Evolutionary conservation across 2,797 vertebrate species (phyloP).

Genomic region (Crax fasciolata): DNA sequence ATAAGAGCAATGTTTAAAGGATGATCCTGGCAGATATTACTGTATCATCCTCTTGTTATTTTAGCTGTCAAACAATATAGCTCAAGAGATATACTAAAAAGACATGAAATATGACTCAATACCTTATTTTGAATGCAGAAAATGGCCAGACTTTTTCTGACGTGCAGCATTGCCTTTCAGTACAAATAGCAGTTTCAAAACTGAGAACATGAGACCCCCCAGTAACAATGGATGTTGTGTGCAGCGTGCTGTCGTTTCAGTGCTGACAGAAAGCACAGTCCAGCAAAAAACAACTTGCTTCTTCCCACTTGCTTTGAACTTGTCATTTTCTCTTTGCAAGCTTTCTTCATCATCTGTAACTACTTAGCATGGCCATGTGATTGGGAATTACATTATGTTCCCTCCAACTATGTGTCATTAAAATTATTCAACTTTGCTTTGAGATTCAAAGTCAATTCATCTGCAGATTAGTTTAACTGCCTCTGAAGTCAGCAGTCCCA

Average conservation of each 20-base stretch:
- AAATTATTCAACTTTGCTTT: slow-evolving; percentile 10
- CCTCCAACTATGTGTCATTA: slow-evolving; percentile 1
- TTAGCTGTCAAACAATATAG: not conserved
- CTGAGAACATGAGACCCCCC: not conserved
- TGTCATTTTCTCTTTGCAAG: slow-evolving; percentile 1
- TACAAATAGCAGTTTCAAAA: not conserved
- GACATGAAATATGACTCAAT: not conserved
- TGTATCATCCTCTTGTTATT: not conserved
- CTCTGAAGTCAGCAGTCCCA: not conserved
- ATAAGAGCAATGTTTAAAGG: not conserved
- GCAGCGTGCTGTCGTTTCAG: not conserved
- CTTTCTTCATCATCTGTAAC: slow-evolving; percentile 12
- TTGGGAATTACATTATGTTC: not conserved
- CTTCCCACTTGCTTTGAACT: not conserved
- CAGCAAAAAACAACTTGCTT: not conserved
- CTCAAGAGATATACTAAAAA: not conserved
- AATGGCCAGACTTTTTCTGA: not conserved
- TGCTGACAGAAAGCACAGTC: not conserved
- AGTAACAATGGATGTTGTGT: not conserved
- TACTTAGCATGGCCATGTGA: not conserved
- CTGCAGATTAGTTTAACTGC: not conserved
- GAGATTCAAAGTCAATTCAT: not conserved
- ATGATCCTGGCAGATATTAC: not conserved
- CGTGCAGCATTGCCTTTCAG: not conserved
- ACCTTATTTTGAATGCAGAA: not conserved